Percentiles rank a stretch among this genome's conserved stretches.
Evolutionary conservation across 2,797 vertebrate species (phyloP).

Genomic region (Sparidentex hasta): DNA sequence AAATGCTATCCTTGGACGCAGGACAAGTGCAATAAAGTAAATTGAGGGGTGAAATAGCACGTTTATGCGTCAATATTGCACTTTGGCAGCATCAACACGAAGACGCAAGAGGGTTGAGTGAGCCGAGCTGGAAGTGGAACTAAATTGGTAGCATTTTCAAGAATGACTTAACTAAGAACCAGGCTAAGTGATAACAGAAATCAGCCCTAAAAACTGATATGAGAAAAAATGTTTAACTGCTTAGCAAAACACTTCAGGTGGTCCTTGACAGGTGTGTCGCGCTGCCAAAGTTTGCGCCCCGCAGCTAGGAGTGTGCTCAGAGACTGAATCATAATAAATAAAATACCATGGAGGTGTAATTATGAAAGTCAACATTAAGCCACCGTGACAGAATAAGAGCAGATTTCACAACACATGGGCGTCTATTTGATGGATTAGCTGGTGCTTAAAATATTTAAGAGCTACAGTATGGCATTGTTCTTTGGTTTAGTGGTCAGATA

Average conservation of each 20-base stretch:
- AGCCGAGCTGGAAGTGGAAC: conserved; percentile 27
- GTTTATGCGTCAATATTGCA: conserved; percentile 73
- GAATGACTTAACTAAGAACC: conserved; percentile 40
- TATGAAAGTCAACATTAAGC: conserved; percentile 61
- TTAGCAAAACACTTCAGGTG: conserved; percentile 54
- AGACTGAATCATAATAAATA: conserved; percentile 64
- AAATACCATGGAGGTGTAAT: conserved; percentile 54
- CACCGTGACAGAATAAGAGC: conserved; percentile 50
- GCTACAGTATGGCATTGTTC: conserved; percentile 32
- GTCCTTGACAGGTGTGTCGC: conserved; percentile 52
- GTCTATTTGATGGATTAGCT: conserved; percentile 52
- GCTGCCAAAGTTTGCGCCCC: conserved; percentile 68
- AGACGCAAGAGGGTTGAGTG: conserved; percentile 53
- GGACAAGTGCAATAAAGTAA: conserved; percentile 85
- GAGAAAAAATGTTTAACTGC: conserved; percentile 35
- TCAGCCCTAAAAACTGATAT: conserved; percentile 18
- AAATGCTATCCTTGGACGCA: conserved; percentile 83
- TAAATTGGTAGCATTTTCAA: conserved; percentile 33
- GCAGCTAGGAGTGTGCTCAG: conserved; percentile 59
- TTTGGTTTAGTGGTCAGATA: conserved; percentile 13
- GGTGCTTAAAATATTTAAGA: conserved; percentile 25
- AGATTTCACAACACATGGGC: conserved; percentile 63
- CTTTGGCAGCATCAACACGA: conserved; percentile 60
- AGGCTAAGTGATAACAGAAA: conserved; percentile 61
- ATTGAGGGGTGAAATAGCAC: conserved; percentile 75